Evolutionary conservation across 35 echinoderm and acorn worm genomes (phyloP).

Genomic region (Diadema setosum): DNA sequence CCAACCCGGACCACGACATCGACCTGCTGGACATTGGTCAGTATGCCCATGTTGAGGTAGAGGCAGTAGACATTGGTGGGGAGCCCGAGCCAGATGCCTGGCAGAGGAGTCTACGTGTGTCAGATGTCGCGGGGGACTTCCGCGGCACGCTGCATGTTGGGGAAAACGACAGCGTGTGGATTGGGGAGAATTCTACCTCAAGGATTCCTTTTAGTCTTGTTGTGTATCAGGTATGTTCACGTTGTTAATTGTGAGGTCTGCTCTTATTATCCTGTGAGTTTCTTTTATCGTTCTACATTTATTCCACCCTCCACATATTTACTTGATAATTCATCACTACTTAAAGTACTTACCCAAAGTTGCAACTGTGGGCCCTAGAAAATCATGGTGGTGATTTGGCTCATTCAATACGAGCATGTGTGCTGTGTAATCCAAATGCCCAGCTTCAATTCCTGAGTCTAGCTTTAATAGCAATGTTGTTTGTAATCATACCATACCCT

Average conservation of each 20-base stretch:
- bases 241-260: background rate
- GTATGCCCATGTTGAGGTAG: conserved; percentile 65
- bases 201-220: conserved; percentile 62
- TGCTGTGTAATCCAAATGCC: too few relatives aligned
- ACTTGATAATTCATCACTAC: too few relatives aligned
- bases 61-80: conserved; percentile 56
- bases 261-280: too few relatives aligned
- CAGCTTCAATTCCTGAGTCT: too few relatives aligned
- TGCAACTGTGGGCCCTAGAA: too few relatives aligned
- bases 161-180: conserved; percentile 16
- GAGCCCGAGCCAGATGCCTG: background rate
- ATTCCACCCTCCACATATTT: too few relatives aligned
- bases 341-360: too few relatives aligned
- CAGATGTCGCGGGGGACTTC: conserved; percentile 50
- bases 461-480: too few relatives aligned
- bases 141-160: conserved; percentile 63
- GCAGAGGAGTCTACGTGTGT: conserved; percentile 11
- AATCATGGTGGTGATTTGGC: too few relatives aligned
- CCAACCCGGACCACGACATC: conserved; percentile 56
- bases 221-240: conserved; percentile 61
- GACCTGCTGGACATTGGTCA: conserved; percentile 81
- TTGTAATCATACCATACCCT: too few relatives aligned
- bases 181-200: conserved; percentile 15
- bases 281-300: too few relatives aligned
- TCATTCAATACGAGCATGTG: too few relatives aligned